phyloP scores from a whole-genome alignment of 2,113 vertebrate genomes.

The Potamarius usumacintae region DNA sequence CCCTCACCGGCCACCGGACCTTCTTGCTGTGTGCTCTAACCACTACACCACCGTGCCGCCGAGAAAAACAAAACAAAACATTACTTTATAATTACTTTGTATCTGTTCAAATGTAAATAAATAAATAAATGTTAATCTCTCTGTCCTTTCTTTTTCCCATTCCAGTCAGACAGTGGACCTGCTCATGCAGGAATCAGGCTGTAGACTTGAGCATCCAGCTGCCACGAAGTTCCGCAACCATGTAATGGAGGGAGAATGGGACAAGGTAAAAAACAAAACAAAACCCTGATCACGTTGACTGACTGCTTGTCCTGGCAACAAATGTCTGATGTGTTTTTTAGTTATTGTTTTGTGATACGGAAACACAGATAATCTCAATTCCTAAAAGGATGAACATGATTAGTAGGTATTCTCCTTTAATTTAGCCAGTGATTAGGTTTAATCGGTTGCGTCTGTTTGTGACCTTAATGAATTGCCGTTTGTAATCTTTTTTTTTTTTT shows the following conservation, averaged over 20 bases:
- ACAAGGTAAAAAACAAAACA: conserved; percentile 81
- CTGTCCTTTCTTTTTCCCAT: neutral
- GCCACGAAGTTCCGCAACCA: conserved; percentile 97
- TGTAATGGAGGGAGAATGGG: conserved; percentile 98
- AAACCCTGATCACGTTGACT: neutral
- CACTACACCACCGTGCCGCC: no score
- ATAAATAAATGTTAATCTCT: neutral
- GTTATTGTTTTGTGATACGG: neutral
- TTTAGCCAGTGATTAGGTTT: neutral
- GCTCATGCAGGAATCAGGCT: conserved; percentile 98
- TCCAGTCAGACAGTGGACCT: conserved; percentile 96
- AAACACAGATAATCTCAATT: neutral
- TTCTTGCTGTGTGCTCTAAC: no score
- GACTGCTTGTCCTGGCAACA: neutral
- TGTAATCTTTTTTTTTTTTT: conserved; percentile 50
- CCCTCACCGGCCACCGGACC: no score
- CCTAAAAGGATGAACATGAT: neutral
- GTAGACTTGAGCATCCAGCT: conserved; percentile 94
- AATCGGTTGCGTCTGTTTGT: neutral
- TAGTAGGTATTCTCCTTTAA: neutral
- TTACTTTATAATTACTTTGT: no score
- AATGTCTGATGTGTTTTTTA: neutral
- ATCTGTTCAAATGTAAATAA: neutral
- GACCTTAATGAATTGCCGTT: neutral
- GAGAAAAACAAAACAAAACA: no score